Percentiles rank a stretch among this genome's conserved stretches.
Evolutionary conservation across 2,797 vertebrate species (phyloP).

Genomic region (Syngnathus acus): DNA sequence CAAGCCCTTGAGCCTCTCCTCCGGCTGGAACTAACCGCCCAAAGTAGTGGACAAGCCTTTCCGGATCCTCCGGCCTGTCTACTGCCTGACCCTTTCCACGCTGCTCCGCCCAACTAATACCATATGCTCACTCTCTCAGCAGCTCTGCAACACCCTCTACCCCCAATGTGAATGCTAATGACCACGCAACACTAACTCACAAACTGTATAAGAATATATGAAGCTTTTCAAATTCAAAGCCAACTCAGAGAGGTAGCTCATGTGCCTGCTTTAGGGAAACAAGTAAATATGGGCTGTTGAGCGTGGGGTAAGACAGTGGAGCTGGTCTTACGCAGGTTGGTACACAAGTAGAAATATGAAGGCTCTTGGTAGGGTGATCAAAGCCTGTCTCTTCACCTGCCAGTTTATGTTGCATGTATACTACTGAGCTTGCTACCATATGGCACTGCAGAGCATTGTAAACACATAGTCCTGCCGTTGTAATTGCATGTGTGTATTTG

Average conservation of each 20-base stretch:
- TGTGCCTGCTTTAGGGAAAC: background rate
- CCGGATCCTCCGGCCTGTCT: conserved; percentile 15
- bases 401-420: conserved; percentile 37
- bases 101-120: conserved; percentile 42
- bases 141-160: conserved; percentile 7
- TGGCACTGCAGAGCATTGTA: conserved; percentile 27
- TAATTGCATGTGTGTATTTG: conserved; percentile 4
- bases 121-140: conserved; percentile 35
- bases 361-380: conserved; percentile 25
- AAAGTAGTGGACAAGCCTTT: conserved; percentile 23
- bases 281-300: conserved; percentile 1
- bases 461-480: conserved; percentile 1
- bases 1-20: conserved; percentile 9
- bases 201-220: conserved; percentile 58
- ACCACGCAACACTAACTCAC: conserved; percentile 47
- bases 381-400: conserved; percentile 19
- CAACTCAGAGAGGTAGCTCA: conserved; percentile 28
- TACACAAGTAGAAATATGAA: conserved; percentile 14
- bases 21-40: conserved; percentile 13
- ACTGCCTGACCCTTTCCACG: conserved; percentile 25
- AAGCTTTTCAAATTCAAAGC: conserved; percentile 76
- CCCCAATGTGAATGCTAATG: conserved; percentile 66
- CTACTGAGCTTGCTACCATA: conserved; percentile 34
- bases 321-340: background rate
- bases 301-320: conserved; percentile 8